These are phyloP conservation scores for Trematocara marginatum DNA, from an alignment of 2,113 vertebrate genomes.

Conservation along the genomic window DNA sequence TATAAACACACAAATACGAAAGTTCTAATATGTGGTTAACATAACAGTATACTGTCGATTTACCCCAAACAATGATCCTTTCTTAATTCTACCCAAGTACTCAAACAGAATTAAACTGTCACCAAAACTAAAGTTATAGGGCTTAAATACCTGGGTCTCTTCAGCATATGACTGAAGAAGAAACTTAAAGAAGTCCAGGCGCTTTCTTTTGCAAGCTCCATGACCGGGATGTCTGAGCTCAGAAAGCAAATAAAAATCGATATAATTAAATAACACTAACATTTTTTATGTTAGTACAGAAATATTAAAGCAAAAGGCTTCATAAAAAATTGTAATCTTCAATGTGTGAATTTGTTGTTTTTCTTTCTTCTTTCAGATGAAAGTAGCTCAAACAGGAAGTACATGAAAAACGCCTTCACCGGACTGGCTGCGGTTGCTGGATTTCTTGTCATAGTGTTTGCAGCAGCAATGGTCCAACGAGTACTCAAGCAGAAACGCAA, in stretches of 20 bases:
- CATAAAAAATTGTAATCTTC: rapidly evolving
- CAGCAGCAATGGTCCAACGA: neutral
- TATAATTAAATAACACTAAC: neutral
- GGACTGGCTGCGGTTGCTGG: constrained; percentile 55
- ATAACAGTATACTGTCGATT: neutral
- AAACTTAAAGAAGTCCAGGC: neutral
- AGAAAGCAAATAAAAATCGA: neutral
- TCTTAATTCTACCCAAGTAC: neutral
- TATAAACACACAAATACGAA: neutral
- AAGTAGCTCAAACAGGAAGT: neutral
- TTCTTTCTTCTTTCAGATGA: neutral
- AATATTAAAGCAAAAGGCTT: neutral
- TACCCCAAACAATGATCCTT: no score
- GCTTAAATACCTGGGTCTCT: neutral
- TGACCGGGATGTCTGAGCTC: neutral
- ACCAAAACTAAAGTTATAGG: neutral
- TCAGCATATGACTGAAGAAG: neutral
- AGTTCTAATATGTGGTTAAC: neutral
- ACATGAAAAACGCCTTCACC: neutral
- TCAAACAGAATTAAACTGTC: neutral
- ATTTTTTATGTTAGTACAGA: neutral
- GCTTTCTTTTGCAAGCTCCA: neutral
- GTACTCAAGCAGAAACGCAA: neutral
- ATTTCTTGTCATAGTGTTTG: constrained; percentile 52
- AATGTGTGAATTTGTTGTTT: neutral